Base-by-base conservation (phyloP, 1,140 invertebrate species). In the Ephestia elutella region DNA sequence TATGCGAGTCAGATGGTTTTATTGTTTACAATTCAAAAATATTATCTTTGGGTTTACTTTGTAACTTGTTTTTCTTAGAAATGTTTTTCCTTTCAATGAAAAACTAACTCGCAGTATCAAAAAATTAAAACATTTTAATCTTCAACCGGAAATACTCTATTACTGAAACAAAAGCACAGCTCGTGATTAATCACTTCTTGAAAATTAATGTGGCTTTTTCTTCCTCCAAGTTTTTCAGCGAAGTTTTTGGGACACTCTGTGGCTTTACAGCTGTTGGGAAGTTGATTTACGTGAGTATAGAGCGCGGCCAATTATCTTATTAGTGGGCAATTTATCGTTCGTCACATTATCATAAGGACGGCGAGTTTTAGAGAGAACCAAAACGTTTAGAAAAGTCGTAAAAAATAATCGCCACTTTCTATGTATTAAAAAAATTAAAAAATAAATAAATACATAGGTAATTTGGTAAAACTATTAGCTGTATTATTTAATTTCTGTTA, bases 301-400 rank as follows among this genome's bases (percentile, higher is more conserved):
- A 79, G 66, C 78, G 60, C 70, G 71, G 57, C 72, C 85, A 85
- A 87, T 87, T 87, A 87, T 87, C 79, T 85, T 86, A 87, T 87
- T 87, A 86, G 78, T 77, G 79, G 72, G 66, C 76, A 82, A 87
- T 85, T 86, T 84, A 86, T 83, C 73, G 80, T 78, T 81, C 77
- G 66, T 81, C 75, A 78, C 79, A 85, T 82, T 83, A 81, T 75
- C 85, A 85, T 86, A 83, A 71, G 78, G 73, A 82, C 59, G 63
- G 64, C 30, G 57, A 57, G 65, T 70, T 57, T 67, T 57, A 63
- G 17, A 78, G 55, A 10, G 50, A 48, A 53, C 57, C 57, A 66
- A 66, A 66, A 25, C n/a, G n/a, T 25, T 25, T 25, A 7, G 21
- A 25, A 7, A 25, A 25, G 2, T n/a, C n/a, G n/a, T n/a, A n/a